phyloP scores from a whole-genome alignment of 30 jellyfish, hydroid and myxozoan genomes.

The Turritopsis dohrnii region DNA sequence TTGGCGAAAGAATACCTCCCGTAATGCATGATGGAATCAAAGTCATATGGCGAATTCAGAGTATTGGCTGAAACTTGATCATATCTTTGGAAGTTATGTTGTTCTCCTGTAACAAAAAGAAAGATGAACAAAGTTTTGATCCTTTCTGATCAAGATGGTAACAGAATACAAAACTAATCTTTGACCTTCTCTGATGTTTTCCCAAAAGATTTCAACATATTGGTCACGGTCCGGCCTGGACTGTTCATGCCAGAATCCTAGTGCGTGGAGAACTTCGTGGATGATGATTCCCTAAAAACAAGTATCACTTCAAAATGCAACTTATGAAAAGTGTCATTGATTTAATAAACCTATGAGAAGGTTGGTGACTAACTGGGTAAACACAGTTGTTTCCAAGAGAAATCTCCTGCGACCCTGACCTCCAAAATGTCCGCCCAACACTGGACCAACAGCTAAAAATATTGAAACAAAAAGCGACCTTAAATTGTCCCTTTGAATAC shows the following conservation, averaged over 20 bases:
- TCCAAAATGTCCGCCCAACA: slow-evolving; percentile 55
- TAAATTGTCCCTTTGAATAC: no score
- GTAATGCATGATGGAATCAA: slow-evolving; percentile 68
- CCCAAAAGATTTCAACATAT: slow-evolving; percentile 46
- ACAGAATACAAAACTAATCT: neutral
- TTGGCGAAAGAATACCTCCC: slow-evolving; percentile 36
- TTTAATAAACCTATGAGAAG: neutral
- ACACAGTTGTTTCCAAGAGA: slow-evolving; percentile 62
- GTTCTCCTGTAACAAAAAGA: slow-evolving; percentile 36
- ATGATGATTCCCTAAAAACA: slow-evolving; percentile 29
- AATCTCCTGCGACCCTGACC: slow-evolving; percentile 58
- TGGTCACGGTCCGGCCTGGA: slow-evolving; percentile 43
- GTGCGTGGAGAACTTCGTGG: slow-evolving; percentile 47
- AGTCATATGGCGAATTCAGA: slow-evolving; percentile 55
- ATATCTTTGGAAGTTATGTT: slow-evolving; percentile 38
- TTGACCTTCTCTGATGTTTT: slow-evolving; percentile 30
- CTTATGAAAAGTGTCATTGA: no score
- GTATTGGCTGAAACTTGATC: slow-evolving; percentile 33
- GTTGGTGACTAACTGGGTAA: slow-evolving; percentile 27
- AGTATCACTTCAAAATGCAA: no score
- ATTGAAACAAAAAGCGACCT: no score
- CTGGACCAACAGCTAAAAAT: slow-evolving; percentile 73
- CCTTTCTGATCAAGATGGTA: neutral
- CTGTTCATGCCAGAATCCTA: slow-evolving; percentile 46
- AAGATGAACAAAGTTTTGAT: neutral